Evolutionary conservation across 2,113 vertebrate genomes (phyloP).

Genomic region (Bujurquina vittata): DNA sequence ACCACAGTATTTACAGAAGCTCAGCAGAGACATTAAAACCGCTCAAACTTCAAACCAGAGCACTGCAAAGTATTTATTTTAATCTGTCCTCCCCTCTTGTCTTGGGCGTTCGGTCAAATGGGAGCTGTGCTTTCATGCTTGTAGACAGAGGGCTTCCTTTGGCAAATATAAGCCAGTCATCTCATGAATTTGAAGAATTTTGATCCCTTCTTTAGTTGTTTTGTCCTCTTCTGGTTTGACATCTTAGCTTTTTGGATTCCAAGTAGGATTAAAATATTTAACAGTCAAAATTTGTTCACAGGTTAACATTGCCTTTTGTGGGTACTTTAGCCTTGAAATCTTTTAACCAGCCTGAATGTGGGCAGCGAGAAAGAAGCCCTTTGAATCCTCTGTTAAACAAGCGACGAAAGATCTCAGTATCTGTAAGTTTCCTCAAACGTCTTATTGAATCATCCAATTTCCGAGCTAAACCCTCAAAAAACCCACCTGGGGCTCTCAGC

Average conservation of each 20-base stretch:
- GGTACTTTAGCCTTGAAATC: neutral
- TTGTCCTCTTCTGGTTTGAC: conserved; percentile 9
- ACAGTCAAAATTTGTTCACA: neutral
- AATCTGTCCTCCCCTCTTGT: neutral
- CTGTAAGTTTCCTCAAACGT: conserved; percentile 29
- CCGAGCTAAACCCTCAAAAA: conserved; percentile 35
- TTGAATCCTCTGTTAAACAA: conserved; percentile 27
- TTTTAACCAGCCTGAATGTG: neutral
- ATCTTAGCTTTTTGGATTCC: neutral
- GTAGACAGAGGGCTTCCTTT: conserved; percentile 13
- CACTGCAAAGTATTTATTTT: conserved; percentile 30
- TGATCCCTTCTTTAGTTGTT: neutral
- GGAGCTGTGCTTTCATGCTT: conserved; percentile 32
- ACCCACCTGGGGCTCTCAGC: conserved; percentile 19
- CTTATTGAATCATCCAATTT: conserved; percentile 32
- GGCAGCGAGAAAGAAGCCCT: neutral
- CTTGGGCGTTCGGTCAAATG: conserved; percentile 24
- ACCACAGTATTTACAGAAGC: conserved; percentile 3
- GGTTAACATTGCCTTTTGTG: conserved; percentile 22
- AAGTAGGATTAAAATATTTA: conserved; percentile 3
- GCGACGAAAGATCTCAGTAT: conserved; percentile 27
- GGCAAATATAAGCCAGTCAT: neutral
- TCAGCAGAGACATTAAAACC: neutral
- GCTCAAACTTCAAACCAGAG: conserved; percentile 20
- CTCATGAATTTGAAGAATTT: neutral